Percentiles rank a stretch among this genome's conserved stretches.
These are phyloP conservation scores for Drosophila siamana DNA, from an alignment of 2,888 invertebrate species.

Conservation along the genomic window DNA sequence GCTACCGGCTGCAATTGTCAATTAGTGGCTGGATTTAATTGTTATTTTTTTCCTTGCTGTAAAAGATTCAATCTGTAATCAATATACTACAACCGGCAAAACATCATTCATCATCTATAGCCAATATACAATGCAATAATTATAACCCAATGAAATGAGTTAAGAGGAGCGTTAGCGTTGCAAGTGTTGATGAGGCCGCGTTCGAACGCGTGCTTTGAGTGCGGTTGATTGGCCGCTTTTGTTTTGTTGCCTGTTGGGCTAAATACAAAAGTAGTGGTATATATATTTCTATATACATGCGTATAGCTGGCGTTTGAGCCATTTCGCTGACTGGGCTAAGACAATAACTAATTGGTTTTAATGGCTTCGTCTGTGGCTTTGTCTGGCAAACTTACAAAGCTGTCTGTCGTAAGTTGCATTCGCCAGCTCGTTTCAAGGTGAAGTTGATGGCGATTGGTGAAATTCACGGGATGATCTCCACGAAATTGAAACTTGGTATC, in stretches of 20 bases:
- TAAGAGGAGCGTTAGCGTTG: conserved; percentile 21
- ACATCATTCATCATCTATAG: conserved; percentile 61
- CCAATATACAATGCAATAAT: conserved; percentile 21
- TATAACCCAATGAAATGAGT: conserved; percentile 20
- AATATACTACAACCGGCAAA: conserved; percentile 27
- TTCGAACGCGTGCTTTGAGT: conserved; percentile 44
- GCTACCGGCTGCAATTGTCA: conserved; percentile 64
- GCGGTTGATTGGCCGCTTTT: conserved; percentile 61
- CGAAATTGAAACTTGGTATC: conserved; percentile 22
- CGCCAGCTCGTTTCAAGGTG: conserved; percentile 28
- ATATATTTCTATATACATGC: background rate
- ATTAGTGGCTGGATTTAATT: conserved; percentile 59
- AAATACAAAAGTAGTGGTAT: background rate
- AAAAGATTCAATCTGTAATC: conserved; percentile 45
- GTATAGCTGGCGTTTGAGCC: conserved; percentile 10
- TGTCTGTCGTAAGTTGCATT: conserved; percentile 43
- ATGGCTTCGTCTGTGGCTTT: conserved; percentile 33
- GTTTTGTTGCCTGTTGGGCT: conserved; percentile 27
- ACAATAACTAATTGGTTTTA: conserved; percentile 40
- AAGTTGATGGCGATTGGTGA: conserved; percentile 24
- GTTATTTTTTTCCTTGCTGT: conserved; percentile 45
- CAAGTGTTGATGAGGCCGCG: conserved; percentile 34
- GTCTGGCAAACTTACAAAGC: conserved; percentile 5
- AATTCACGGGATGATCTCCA: conserved; percentile 32
- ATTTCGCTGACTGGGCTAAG: conserved; percentile 23